Base-by-base conservation (phyloP, 2,888 invertebrate genomes). In the Diaprepes abbreviatus region DNA sequence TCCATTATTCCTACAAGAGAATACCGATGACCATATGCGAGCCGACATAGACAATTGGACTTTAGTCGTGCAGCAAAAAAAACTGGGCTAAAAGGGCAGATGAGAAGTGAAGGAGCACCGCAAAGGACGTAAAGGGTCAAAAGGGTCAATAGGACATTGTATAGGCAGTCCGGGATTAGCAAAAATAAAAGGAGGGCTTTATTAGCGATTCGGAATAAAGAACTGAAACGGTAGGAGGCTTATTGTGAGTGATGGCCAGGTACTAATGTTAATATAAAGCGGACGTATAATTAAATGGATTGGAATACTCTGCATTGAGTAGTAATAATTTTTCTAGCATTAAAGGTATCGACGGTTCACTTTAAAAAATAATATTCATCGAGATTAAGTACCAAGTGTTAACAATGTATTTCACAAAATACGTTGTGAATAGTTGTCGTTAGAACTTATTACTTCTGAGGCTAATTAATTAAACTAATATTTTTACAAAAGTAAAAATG, bases 71-170 rank as follows among this genome's bases (percentile, higher is more conserved):
- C 5, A 16, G 43, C 14, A 17, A 52, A 67, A 54, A 66, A 54
- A 62, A 48, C 21, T 59, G 43, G 59, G 58, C 66, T 48, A 48
- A 67, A 67, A 67, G 67, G 45, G 67, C 67, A 67, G 67, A 67
- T 67, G 67, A 67, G 60, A 45, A 33, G 62, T 60, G 55, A 67
- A 67, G 62, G 60, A 62, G 38, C 19, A 38, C 43, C 40, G 55
- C 43, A 48, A 60, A 67, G 62, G 62, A 60, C 62, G 38, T 48
- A 19, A 50, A 66, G 58, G 66, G 54, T 54, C 54, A 54, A 57
- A 38, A 45, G 65, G 65, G 59, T 64, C 64, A 64, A 43, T 64
- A 43, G 55, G 54, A 19, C 43, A 67, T 62, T 67, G 48, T 60
- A 36, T 33, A 35, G n/a, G 52, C 54, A 14, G 55, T 62, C 54